Evolutionary conservation across 2,113 vertebrate genomes (phyloP).

Genomic region (Anolis sagrei): DNA sequence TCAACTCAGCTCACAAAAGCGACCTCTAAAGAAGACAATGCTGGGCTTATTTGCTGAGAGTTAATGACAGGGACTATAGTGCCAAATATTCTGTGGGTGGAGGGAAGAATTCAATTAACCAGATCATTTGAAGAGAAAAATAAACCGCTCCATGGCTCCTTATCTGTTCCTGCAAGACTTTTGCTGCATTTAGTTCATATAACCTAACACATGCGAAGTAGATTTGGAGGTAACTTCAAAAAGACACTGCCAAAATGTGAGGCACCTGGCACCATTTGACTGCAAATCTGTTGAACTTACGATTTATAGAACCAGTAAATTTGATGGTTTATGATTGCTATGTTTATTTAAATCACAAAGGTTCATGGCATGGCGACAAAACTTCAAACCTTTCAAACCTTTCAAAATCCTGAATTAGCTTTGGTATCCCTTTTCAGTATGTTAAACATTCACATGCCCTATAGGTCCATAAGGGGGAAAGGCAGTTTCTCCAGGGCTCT

Average conservation of each 20-base stretch:
- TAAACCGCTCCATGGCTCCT: conserved; percentile 27
- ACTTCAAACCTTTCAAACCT: background rate
- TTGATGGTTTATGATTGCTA: background rate
- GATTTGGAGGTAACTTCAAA: background rate
- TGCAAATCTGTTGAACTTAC: background rate
- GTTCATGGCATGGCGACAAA: background rate
- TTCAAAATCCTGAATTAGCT: background rate
- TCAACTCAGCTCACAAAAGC: conserved; percentile 30
- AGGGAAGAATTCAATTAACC: conserved; percentile 34
- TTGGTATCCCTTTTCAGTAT: too few relatives aligned
- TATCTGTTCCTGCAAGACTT: conserved; percentile 34
- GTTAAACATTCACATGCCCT: too few relatives aligned
- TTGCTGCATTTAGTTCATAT: conserved; percentile 23
- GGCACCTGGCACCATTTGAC: background rate
- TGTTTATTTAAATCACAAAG: background rate
- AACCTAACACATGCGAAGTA: background rate
- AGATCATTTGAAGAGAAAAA: conserved; percentile 17
- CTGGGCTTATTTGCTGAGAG: conserved; percentile 44
- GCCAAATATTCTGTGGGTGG: background rate
- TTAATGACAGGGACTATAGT: conserved; percentile 53
- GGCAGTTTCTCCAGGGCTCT: too few relatives aligned
- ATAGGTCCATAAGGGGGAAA: too few relatives aligned
- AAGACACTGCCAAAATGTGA: background rate
- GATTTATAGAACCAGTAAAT: too few relatives aligned
- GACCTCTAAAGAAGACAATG: conserved; percentile 11